These are phyloP conservation scores for Pseudachorutes palmiensis DNA, from an alignment of 1,140 invertebrate genomes.

Conservation along the genomic window DNA sequence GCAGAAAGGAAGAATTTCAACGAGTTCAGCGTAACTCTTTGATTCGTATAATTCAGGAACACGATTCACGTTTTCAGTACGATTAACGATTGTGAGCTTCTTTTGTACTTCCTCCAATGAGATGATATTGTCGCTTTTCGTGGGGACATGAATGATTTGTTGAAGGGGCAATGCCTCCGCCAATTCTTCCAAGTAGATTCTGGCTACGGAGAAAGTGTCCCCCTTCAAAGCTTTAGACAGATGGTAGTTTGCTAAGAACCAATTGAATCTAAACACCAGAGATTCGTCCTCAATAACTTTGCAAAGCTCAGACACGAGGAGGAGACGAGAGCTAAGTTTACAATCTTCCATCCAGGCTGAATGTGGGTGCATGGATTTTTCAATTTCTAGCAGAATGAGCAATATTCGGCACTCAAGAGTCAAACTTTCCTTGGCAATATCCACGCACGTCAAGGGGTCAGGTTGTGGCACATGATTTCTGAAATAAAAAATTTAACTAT, in stretches of 20 bases:
- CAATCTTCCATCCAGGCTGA: too few species aligned
- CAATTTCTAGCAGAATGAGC: constrained; percentile 48
- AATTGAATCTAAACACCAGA: not conserved
- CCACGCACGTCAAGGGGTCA: not conserved
- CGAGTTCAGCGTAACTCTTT: constrained; percentile 21
- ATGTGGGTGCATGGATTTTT: too few species aligned
- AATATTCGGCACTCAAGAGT: constrained; percentile 44
- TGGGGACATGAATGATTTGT: constrained; percentile 13
- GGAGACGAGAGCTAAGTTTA: not conserved
- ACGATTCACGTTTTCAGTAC: constrained; percentile 24
- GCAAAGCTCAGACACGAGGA: constrained; percentile 3
- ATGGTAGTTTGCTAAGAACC: constrained; percentile 17
- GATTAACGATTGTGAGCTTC: constrained; percentile 18
- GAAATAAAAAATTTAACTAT: not conserved
- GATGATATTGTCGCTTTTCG: constrained; percentile 25
- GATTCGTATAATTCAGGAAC: constrained; percentile 26
- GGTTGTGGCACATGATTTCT: constrained; percentile 9
- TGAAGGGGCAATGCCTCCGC: not conserved
- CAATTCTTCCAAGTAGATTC: constrained; percentile 14
- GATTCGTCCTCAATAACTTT: too few species aligned
- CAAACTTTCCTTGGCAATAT: constrained; percentile 43
- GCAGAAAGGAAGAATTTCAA: constrained; percentile 30
- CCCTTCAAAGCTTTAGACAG: not conserved
- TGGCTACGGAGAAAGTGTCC: not conserved
- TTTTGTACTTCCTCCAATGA: constrained; percentile 22